Percentiles rank a stretch among this genome's conserved stretches.
phyloP scores from a whole-genome alignment of 2,797 vertebrate species.

The Brachymystax lenok region DNA sequence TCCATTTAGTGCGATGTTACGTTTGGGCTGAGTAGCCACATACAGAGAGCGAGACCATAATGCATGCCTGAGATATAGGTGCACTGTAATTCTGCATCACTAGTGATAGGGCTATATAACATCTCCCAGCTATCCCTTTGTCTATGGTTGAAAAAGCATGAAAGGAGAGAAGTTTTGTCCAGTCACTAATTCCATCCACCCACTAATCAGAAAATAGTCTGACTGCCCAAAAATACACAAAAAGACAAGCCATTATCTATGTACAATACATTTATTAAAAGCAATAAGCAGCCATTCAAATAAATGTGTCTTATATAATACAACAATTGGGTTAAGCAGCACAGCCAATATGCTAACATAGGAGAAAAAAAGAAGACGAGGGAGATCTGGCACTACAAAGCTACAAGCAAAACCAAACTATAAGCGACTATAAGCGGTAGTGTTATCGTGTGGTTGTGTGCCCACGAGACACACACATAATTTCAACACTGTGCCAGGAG shows the following conservation, averaged over 20 bases:
- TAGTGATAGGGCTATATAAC: not conserved
- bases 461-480: slow-evolving; percentile 1
- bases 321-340: slow-evolving; percentile 78
- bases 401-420: slow-evolving; percentile 67
- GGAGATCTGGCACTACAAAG: slow-evolving; percentile 71
- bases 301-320: slow-evolving; percentile 73
- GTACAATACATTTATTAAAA: slow-evolving; percentile 89
- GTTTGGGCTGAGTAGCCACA: no score
- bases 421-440: not conserved
- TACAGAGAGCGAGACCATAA: no score
- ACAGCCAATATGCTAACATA: slow-evolving; percentile 75
- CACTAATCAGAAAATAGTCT: not conserved
- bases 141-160: not conserved
- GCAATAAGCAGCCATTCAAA: slow-evolving; percentile 79
- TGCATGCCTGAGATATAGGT: no score
- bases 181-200: no score
- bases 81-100: not conserved
- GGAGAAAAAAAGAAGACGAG: slow-evolving; percentile 55
- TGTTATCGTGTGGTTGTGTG: not conserved
- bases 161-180: not conserved
- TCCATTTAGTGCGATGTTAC: no score
- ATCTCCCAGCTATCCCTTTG: no score
- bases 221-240: not conserved
- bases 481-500: slow-evolving; percentile 6
- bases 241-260: slow-evolving; percentile 21